A percentile compares a stretch with the other conserved stretches of the same genome.
These are phyloP conservation scores for Phalacrocorax pelagicus DNA, from an alignment of 2,113 vertebrate species.

Conservation along the genomic window DNA sequence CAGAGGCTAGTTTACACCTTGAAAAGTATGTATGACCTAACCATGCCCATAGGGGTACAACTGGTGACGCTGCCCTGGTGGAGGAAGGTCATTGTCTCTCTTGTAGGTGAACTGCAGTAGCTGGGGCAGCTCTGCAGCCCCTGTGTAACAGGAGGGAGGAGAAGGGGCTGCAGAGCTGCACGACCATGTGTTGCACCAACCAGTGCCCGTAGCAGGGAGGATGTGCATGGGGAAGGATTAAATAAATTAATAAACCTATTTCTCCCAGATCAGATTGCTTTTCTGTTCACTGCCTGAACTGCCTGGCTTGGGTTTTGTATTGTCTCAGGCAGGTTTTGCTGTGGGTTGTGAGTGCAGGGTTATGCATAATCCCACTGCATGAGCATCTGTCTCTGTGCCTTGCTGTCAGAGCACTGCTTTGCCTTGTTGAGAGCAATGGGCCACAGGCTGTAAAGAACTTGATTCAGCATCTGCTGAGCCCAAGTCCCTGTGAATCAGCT, in stretches of 20 bases:
- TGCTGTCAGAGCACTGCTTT: not conserved
- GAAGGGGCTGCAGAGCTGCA: not conserved
- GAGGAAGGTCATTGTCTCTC: not conserved
- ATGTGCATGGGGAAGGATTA: not conserved
- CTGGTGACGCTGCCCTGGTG: not conserved
- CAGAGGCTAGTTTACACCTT: not conserved
- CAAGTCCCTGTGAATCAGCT: not conserved
- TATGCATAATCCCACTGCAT: not conserved
- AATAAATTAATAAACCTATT: not conserved
- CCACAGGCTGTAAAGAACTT: not conserved
- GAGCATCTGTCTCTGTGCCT: not conserved
- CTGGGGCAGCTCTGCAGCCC: not conserved
- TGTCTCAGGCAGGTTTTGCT: not conserved
- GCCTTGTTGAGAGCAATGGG: accelerated
- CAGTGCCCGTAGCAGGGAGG: not conserved
- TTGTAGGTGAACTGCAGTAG: not conserved
- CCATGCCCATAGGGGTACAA: not conserved
- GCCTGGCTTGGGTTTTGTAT: not conserved
- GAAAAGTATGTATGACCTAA: not conserved
- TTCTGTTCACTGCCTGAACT: not conserved
- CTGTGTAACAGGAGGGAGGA: not conserved
- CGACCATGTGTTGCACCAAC: not conserved
- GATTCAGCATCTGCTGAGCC: not conserved
- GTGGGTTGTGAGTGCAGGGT: not conserved
- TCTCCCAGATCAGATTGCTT: not conserved